Percentiles rank a stretch among this genome's conserved stretches.
phyloP scores from a whole-genome alignment of 2,113 vertebrate species.

The Beaufortia kweichowensis region DNA sequence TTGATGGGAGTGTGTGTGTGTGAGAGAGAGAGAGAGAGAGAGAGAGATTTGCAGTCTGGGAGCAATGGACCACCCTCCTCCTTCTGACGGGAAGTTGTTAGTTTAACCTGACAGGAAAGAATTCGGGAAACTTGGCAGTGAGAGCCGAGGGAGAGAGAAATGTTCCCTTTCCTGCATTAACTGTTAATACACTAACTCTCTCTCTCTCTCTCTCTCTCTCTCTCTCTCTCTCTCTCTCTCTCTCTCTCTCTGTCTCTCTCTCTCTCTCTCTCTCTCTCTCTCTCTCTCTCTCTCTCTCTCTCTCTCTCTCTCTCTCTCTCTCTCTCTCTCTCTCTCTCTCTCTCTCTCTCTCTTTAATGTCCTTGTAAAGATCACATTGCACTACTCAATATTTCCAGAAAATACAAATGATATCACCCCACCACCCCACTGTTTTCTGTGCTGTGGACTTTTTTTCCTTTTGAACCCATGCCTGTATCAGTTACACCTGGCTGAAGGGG shows the following conservation, averaged over 20 bases:
- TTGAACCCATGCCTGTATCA: slow-evolving; percentile 73
- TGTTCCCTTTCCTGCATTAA: slow-evolving; percentile 65
- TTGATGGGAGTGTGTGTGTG: slow-evolving; percentile 52
- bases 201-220: slow-evolving; percentile 27
- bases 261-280: slow-evolving; percentile 48
- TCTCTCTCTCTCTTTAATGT: not conserved
- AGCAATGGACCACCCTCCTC: slow-evolving; percentile 73
- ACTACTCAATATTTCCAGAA: slow-evolving; percentile 26
- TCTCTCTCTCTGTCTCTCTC: not conserved
- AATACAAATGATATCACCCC: slow-evolving; percentile 10
- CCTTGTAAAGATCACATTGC: slow-evolving; percentile 15
- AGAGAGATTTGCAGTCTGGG: slow-evolving; percentile 62
- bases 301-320: slow-evolving; percentile 47
- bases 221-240: not conserved
- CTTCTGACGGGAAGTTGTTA: slow-evolving; percentile 85
- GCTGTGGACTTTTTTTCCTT: slow-evolving; percentile 62
- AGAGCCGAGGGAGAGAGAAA: slow-evolving; percentile 58
- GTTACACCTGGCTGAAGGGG: slow-evolving; percentile 72
- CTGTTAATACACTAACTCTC: slow-evolving; percentile 72
- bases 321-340: slow-evolving; percentile 8
- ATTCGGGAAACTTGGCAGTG: slow-evolving; percentile 77
- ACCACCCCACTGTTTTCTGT: slow-evolving; percentile 14
- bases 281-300: slow-evolving; percentile 4
- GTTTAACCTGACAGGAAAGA: slow-evolving; percentile 87
- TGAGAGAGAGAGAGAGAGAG: slow-evolving; percentile 34